phyloP scores from a whole-genome alignment of 2,797 vertebrate species.

The Sparus aurata region DNA sequence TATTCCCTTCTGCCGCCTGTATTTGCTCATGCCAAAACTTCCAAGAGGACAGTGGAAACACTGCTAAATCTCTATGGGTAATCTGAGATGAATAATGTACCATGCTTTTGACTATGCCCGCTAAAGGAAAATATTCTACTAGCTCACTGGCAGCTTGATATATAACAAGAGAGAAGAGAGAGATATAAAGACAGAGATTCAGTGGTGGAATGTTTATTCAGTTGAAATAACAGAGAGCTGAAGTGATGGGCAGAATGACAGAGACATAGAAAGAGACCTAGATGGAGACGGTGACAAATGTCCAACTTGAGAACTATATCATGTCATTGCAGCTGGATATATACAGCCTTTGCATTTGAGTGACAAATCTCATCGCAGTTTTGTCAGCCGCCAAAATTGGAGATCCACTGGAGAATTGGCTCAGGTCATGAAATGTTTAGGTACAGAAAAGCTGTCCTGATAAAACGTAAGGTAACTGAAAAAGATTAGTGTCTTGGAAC shows the following conservation, averaged over 20 bases:
- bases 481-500: conserved; percentile 11
- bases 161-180: conserved; percentile 12
- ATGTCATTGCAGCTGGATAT: conserved; percentile 35
- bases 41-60: conserved; percentile 22
- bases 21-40: conserved; percentile 34
- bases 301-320: conserved; percentile 29
- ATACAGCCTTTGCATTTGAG: conserved; percentile 36
- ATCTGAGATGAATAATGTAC: conserved; percentile 61
- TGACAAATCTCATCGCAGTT: conserved; percentile 47
- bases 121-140: conserved; percentile 10
- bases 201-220: conserved; percentile 25
- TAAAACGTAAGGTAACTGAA: conserved; percentile 8
- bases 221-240: conserved; percentile 29
- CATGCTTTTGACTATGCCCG: conserved; percentile 14
- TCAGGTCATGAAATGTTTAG: conserved; percentile 10
- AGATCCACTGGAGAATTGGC: conserved; percentile 27
- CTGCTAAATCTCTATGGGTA: conserved; percentile 22
- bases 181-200: conserved; percentile 22
- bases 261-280: conserved; percentile 9
- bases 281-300: conserved; percentile 57
- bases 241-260: conserved; percentile 25
- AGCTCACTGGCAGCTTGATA: conserved; percentile 28
- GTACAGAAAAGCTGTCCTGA: conserved; percentile 4
- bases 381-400: conserved; percentile 39
- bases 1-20: conserved; percentile 35